Percentiles rank a stretch among this genome's conserved stretches.
Evolutionary conservation across 1,140 invertebrate species (phyloP).

Genomic region (Drosophila gunungcola): DNA sequence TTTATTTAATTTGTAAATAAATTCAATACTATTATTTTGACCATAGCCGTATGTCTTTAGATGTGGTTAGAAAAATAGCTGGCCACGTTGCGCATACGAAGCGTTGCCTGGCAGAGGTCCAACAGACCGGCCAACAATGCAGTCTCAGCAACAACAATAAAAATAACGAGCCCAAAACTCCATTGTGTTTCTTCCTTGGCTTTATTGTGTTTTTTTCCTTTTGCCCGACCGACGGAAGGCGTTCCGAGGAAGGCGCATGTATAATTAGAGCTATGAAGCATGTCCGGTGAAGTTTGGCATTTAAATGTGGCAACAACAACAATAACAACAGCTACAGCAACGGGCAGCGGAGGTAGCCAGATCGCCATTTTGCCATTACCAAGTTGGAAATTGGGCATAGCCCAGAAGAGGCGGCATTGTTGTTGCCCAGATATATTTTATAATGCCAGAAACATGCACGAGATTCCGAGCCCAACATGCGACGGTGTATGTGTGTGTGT

Average conservation of each 20-base stretch:
- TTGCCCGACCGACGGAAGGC: slow-evolving; percentile 60
- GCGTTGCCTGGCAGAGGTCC: slow-evolving; percentile 55
- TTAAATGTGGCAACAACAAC: slow-evolving; percentile 69
- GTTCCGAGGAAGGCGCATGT: slow-evolving; percentile 77
- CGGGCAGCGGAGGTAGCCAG: slow-evolving; percentile 34
- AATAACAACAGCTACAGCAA: slow-evolving; percentile 8
- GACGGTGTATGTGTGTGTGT: slow-evolving; percentile 5
- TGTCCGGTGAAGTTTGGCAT: slow-evolving; percentile 83
- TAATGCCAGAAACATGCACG: slow-evolving; percentile 74
- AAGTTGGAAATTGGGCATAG: slow-evolving; percentile 45
- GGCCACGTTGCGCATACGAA: slow-evolving; percentile 57
- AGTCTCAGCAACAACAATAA: slow-evolving; percentile 24
- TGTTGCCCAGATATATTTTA: slow-evolving; percentile 71
- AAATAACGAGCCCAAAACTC: slow-evolving; percentile 8
- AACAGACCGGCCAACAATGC: slow-evolving; percentile 44
- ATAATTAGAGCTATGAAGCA: slow-evolving; percentile 84
- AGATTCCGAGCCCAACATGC: slow-evolving; percentile 31
- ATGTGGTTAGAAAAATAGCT: slow-evolving; percentile 50
- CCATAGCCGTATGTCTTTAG: slow-evolving; percentile 17
- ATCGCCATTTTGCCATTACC: slow-evolving; percentile 50
- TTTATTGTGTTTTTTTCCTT: slow-evolving; percentile 34
- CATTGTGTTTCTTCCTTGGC: slow-evolving; percentile 42
- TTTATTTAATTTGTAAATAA: too few species aligned
- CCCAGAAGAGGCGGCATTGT: slow-evolving; percentile 13
- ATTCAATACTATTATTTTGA: background rate